Conservation (phyloP, 2,113 vertebrate species). For the pig (Sus scrofa) region T2T-Sscrofa CM000812.6:159710501-159711000, state of each 20-base stretch:
- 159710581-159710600: slow-evolving; percentile 87
- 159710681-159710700: slow-evolving; percentile 87
- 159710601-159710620: slow-evolving; percentile 89
- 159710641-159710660: slow-evolving; percentile 86
- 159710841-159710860: not conserved
- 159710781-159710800: slow-evolving; percentile 78
- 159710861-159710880: slow-evolving; percentile 46
- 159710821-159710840: not conserved
- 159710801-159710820: slow-evolving; percentile 56
- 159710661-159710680: slow-evolving; percentile 41
- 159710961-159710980: not conserved
- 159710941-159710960: slow-evolving; percentile 52
- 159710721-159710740: slow-evolving; percentile 86
- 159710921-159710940: slow-evolving; percentile 58
- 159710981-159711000: slow-evolving; percentile 47
- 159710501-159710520: slow-evolving; percentile 87
- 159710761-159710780: slow-evolving; percentile 87
- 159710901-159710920: not conserved
- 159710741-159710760: slow-evolving; percentile 90
- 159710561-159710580: slow-evolving; percentile 90
- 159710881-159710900: not conserved
- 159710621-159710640: slow-evolving; percentile 87
- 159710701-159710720: slow-evolving; percentile 89
- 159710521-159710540: slow-evolving; percentile 90
- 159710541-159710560: slow-evolving; percentile 88